Percentiles rank a stretch among this genome's conserved stretches.
Evolutionary conservation across 2,888 invertebrate species (phyloP).

Genomic region (Diaperis boleti): DNA sequence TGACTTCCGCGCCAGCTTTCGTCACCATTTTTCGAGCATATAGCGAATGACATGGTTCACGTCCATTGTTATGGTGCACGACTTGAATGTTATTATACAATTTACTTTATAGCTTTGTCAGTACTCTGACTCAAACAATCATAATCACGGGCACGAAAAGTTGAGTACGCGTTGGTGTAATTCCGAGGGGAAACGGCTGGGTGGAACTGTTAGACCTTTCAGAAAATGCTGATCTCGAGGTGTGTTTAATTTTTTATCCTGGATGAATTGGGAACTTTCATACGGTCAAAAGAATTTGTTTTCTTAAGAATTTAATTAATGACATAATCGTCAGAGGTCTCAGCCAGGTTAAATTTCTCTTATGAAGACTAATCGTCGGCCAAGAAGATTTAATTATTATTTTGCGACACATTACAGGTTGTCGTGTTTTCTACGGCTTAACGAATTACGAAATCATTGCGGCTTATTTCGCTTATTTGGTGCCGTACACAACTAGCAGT

Average conservation of each 20-base stretch:
- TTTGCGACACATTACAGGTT: background rate
- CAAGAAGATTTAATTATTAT: background rate
- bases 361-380: background rate
- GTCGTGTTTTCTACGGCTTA: too few relatives aligned
- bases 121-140: conserved; percentile 4
- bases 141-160: conserved; percentile 8
- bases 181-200: conserved; percentile 1
- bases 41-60: conserved; percentile 28
- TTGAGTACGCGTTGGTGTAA: conserved; percentile 3
- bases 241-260: background rate
- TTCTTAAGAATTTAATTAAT: background rate
- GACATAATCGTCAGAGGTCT: background rate
- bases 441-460: too few relatives aligned
- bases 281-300: background rate
- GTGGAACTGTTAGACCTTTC: conserved; percentile 14
- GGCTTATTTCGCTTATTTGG: too few relatives aligned
- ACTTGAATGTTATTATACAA: conserved; percentile 28
- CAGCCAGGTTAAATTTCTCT: background rate
- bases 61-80: conserved; percentile 34
- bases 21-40: conserved; percentile 18
- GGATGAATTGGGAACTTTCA: background rate
- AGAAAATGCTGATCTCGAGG: conserved; percentile 2
- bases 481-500: too few relatives aligned
- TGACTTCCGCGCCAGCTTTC: conserved; percentile 28
- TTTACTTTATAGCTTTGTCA: conserved; percentile 16